A percentile compares a stretch with the other conserved stretches of the same genome.
Evolutionary conservation across 1,140 invertebrate species (phyloP).

Genomic region (Neelides sp.): DNA sequence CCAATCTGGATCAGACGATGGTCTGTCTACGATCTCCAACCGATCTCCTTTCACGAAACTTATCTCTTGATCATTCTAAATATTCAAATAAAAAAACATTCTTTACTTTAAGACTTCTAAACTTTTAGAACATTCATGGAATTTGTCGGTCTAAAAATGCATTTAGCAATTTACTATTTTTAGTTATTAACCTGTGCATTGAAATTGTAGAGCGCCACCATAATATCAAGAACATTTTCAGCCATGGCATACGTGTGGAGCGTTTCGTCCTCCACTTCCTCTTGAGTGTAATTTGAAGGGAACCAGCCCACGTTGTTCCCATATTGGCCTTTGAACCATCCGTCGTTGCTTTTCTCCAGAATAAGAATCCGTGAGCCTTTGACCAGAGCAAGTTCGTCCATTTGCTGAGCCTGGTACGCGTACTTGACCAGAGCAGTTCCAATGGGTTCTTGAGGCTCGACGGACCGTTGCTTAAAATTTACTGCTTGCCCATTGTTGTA

Average conservation of each 20-base stretch:
- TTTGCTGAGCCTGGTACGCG: conserved; percentile 92
- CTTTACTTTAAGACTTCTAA: neutral
- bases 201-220: conserved; percentile 85
- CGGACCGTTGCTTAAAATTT: conserved; percentile 40
- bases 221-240: conserved; percentile 84
- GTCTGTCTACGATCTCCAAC: conserved; percentile 86
- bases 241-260: conserved; percentile 83
- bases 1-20: conserved; percentile 95
- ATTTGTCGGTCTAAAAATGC: neutral
- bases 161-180: conserved; percentile 1
- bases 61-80: conserved; percentile 87
- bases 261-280: conserved; percentile 69
- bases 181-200: conserved; percentile 25
- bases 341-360: conserved; percentile 96
- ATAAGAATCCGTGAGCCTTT: conserved; percentile 87
- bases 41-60: conserved; percentile 92
- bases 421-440: conserved; percentile 90
- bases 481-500: conserved; percentile 10
- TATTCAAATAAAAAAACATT: conserved; percentile 14
- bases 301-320: conserved; percentile 71
- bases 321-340: conserved; percentile 85
- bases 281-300: conserved; percentile 93
- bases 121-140: neutral
- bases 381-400: conserved; percentile 85
- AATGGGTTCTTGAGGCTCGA: conserved; percentile 75